These are phyloP conservation scores for Harpagifer antarcticus DNA, from an alignment of 2,797 vertebrate genomes.

Conservation along the genomic window DNA sequence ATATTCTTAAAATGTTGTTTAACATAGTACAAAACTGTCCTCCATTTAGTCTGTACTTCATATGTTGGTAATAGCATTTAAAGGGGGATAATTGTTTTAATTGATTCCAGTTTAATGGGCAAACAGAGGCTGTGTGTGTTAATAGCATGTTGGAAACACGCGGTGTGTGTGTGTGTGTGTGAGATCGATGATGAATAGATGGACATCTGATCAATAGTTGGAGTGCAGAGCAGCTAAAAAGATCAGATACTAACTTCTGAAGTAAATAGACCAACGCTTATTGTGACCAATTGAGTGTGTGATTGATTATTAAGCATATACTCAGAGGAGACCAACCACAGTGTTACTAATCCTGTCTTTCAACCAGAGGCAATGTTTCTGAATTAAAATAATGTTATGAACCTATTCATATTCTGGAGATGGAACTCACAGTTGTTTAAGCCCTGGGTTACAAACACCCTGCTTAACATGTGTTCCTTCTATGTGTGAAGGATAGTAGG, in stretches of 20 bases:
- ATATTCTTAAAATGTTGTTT: neutral
- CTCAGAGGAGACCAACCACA: conserved; percentile 47
- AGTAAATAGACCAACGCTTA: conserved; percentile 61
- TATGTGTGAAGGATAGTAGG: conserved; percentile 8
- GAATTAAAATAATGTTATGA: conserved; percentile 34
- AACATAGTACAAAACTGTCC: neutral
- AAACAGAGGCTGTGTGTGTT: conserved; percentile 16
- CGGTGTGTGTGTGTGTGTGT: neutral
- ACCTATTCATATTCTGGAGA: conserved; percentile 33
- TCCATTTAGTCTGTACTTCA: neutral
- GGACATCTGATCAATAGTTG: conserved; percentile 64
- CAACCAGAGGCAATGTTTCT: conserved; percentile 39
- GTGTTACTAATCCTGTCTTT: conserved; percentile 27
- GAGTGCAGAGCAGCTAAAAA: conserved; percentile 62
- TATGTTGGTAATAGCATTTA: neutral
- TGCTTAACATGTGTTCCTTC: conserved; percentile 28
- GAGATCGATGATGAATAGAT: conserved; percentile 58
- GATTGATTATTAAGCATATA: conserved; percentile 67
- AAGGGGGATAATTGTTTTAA: neutral
- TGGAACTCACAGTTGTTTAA: conserved; percentile 36
- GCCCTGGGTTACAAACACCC: conserved; percentile 11
- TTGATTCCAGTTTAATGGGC: conserved; percentile 13
- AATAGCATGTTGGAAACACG: conserved; percentile 30
- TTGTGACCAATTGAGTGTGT: conserved; percentile 74
- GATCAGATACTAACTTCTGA: conserved; percentile 68